Evolutionary conservation across 2,888 invertebrate genomes (phyloP), one percentile per base, ranked within the genome.

Genomic region (Apodemia zela): DNA sequence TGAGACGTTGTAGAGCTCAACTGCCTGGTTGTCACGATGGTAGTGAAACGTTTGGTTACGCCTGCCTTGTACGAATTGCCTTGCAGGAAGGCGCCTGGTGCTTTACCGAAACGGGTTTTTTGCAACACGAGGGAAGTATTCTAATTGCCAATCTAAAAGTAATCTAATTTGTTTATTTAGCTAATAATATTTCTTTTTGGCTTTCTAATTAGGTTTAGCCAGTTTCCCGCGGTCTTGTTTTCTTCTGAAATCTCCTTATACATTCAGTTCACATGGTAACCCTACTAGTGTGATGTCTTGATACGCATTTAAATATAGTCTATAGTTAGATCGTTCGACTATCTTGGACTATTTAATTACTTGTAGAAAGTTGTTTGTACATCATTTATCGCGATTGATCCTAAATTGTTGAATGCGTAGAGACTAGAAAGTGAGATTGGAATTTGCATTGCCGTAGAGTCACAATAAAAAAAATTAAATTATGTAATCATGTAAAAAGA

Each of bases 241-340:
- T 11, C 0, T 10, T 38, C 5, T 1, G 15, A 45, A 45, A 45
- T 13, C 13, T 42, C 45, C 15, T 45, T 4, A 1, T 45, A 3
- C 15, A 45, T 6, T 6, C 13, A 6, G 54, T 5, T 4, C 13
- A 13, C 13, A 3, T 25, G 25, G 25, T 0, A 13, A 54, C 25
- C 54, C 54, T 54, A 54, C 25, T 0, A 54, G 4, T 25, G 13
- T 54, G 25, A 54, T 54, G 54, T 54, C 54, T 54, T 54, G 54
- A 54, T 54, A 25, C 21, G 15, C 21, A 54, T 54, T 25, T 54
- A 25, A 54, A 54, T 25, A 25, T 25, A 6, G 25, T 21, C 54
- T 13, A 54, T 54, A 54, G 54, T 54, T 54, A 54, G 54, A 25
- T 54, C 21, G 51, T 21, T 54, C 15, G 54, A 54, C 15, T 54